A percentile compares a stretch with the other conserved stretches of the same genome.
phyloP scores from a whole-genome alignment of 2,888 invertebrate species.

The Spilosoma lubricipeda region DNA sequence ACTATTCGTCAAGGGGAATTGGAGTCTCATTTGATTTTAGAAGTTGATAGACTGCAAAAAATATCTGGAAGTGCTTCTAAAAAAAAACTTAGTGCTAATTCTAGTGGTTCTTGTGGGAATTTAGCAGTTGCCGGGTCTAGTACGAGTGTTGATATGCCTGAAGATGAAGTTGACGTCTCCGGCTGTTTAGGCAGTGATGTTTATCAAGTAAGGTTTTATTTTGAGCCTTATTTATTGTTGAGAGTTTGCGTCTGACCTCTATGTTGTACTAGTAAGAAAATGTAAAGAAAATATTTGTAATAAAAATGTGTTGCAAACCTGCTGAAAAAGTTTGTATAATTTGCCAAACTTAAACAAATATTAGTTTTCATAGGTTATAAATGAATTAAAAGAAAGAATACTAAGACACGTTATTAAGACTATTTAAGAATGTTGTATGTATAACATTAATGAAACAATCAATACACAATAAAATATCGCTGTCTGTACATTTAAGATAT shows the following conservation, averaged over 20 bases:
- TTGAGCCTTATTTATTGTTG: not conserved
- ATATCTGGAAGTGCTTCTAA: slow-evolving; percentile 69
- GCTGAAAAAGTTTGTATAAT: no score
- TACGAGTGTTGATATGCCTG: slow-evolving; percentile 52
- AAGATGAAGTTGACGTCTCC: slow-evolving; percentile 74
- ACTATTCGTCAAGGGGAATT: slow-evolving; percentile 93
- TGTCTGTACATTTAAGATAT: no score
- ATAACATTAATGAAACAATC: no score
- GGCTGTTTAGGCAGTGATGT: slow-evolving; percentile 80
- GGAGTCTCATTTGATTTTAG: slow-evolving; percentile 93
- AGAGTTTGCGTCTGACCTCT: not conserved
- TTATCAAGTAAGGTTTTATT: slow-evolving; percentile 69
- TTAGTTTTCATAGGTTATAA: no score
- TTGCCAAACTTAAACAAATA: no score
- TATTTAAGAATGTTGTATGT: no score
- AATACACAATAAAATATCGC: no score
- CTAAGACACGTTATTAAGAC: no score
- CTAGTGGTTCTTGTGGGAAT: slow-evolving; percentile 62
- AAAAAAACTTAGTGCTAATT: slow-evolving; percentile 72
- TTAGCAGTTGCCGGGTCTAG: slow-evolving; percentile 54
- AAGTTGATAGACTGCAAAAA: slow-evolving; percentile 86
- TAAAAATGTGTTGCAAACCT: not conserved
- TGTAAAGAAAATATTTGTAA: not conserved
- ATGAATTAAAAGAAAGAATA: no score
- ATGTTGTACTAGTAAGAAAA: not conserved